Evolutionary conservation across 1,140 invertebrate genomes (phyloP), one percentile per base, ranked within the genome.

Genomic region (Heliothis subflexa): DNA sequence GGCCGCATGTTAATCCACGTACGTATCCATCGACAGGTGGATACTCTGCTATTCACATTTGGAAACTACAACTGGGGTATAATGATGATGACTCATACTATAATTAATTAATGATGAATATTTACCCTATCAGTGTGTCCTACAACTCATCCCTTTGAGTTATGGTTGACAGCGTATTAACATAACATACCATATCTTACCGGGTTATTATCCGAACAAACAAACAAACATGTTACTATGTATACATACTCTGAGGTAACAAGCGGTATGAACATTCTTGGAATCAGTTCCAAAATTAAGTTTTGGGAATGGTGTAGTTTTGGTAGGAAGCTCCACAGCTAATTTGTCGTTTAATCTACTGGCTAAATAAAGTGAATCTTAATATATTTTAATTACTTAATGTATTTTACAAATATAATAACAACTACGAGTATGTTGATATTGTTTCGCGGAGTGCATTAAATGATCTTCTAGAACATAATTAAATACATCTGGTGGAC

Each of bases 81-180:
- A 40, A 40, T 40, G 33, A 40, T 7, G 33, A 40, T 40, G 4
- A 54, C 0, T 12, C 50, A n/a, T 13, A 33, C 1, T 5, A 18
- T 33, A 54, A 55, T n/a, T 55, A 14, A 54, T 40, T 54, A 71
- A 71, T 71, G 28, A 71, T 33, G 25, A 11, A 11, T 55, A 25
- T 71, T 71, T 55, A 14, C 12, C 13, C 49, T 14, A 52, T 54
- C 47, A 11, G 12, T 13, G 40, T 40, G 52, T 10, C n/a, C 16
- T 55, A 4, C 7, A 14, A 3, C 16, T 62, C n/a, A 45, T 64
- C 11, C 59, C 25, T 7, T 55, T 59, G 21, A 59, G 21, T 59
- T 66, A 40, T 13, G n/a, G 62, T 49, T 66, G 40, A 49, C 62
- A 66, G 45, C 11, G 62, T 33, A 49, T 71, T 71, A 16, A 40